These are phyloP conservation scores for Piliocolobus tephrosceles DNA, from an alignment of 2,113 vertebrate species.

Conservation along the genomic window DNA sequence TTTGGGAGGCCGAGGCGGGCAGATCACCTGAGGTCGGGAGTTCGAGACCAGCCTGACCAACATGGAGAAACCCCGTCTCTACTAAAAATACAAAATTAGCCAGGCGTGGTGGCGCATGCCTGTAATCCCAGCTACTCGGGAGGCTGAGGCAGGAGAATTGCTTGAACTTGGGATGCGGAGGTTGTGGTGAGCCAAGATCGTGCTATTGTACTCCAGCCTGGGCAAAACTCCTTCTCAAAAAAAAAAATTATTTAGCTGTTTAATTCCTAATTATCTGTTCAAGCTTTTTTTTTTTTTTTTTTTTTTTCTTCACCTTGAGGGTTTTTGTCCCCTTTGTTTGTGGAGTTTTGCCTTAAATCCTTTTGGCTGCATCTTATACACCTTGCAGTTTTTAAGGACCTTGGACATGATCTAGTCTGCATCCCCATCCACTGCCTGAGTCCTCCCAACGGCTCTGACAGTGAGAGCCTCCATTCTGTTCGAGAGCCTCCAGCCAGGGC, in stretches of 20 bases:
- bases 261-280: constrained; percentile 45
- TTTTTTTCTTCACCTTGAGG: neutral
- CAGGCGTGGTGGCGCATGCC: too few relatives aligned
- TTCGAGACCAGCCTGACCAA: too few relatives aligned
- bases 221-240: too few relatives aligned
- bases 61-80: too few relatives aligned
- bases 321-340: neutral
- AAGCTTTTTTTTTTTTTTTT: neutral
- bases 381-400: neutral
- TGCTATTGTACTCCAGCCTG: too few relatives aligned
- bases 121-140: too few relatives aligned
- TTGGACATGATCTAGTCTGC: neutral
- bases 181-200: too few relatives aligned
- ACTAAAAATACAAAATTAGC: too few relatives aligned
- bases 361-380: constrained; percentile 6
- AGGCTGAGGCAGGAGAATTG: too few relatives aligned
- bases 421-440: neutral
- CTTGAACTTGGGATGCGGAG: too few relatives aligned
- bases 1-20: too few relatives aligned
- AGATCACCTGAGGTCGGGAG: too few relatives aligned
- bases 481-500: neutral
- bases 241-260: neutral
- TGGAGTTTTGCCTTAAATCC: constrained; percentile 2
- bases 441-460: neutral
- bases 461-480: neutral